Base-by-base conservation (phyloP, 2,888 invertebrate species). In the Steinernema scapterisci region DNA sequence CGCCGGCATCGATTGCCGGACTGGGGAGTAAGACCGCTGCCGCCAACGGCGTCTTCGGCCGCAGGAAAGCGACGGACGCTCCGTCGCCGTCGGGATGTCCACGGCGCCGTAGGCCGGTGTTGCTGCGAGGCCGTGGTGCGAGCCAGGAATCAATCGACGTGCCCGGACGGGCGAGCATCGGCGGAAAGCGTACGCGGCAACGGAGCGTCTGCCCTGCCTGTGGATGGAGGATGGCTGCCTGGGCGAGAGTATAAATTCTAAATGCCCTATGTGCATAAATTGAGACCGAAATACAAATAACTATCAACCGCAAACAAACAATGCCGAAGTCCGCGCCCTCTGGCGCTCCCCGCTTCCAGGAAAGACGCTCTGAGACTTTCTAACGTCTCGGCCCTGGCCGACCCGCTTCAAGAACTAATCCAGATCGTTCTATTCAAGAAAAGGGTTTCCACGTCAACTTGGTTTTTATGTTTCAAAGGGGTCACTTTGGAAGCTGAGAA, bases 201-300 rank as follows among this genome's bases (percentile, higher is more conserved):
- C 63, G 31, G 63, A 63, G 31, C 63, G 63, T 31, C 63, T 31
- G 63, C 31, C 63, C 16, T 38, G 38, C 9, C 38, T 38, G 38
- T 9, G 38, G 38, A 3, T 38, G 31, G 63, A 63, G 38, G 27
- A 31, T 27, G 31, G 31, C 63, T 11, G 63, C 5, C 38, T 11
- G 48, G 19, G 13, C 48, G 52, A 31, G 63, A 63, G 63, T 25
- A 63, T 63, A 38, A 31, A 63, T 63, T 63, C 63, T 63, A 38
- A 63, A 63, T 63, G 63, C 63, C 31, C 38, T 31, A 27, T 63
- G 63, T 31, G 63, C 63, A 63, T 63, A 63, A 63, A 63, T 63
- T 63, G 31, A 63, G 63, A 54, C 25, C 54, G 21, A 54, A 63
- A 63, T 27, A 63, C 63, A 63, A 63, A 63, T 31, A 63, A 25